Percentiles rank a stretch among this genome's conserved stretches.
Evolutionary conservation across 2,888 invertebrate species (phyloP).

Genomic region (Caenorhabditis zanzibari): DNA sequence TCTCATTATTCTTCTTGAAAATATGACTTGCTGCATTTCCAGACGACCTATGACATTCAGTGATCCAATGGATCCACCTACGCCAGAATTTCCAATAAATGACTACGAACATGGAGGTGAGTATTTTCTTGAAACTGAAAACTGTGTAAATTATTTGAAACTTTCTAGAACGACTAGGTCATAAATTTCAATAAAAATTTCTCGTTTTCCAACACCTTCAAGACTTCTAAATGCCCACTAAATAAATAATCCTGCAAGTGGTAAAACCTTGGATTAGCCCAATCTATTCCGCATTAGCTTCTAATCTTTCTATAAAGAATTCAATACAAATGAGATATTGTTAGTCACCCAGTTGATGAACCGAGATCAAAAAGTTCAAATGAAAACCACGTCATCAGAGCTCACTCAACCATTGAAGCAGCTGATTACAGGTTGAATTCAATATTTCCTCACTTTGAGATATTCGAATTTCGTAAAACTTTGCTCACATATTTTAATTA

Average conservation of each 20-base stretch:
- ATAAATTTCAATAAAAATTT: too few relatives aligned
- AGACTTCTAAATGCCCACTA: too few relatives aligned
- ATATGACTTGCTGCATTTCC: slow-evolving; percentile 15
- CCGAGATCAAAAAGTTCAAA: not conserved
- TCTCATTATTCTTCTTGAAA: not conserved
- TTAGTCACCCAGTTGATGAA: not conserved
- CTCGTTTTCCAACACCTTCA: too few relatives aligned
- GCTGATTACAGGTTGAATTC: too few relatives aligned
- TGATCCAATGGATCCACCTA: slow-evolving; percentile 41
- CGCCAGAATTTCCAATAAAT: not conserved
- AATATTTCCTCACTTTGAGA: too few relatives aligned
- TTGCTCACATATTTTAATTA: too few relatives aligned
- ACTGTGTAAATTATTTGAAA: not conserved
- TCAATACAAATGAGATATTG: not conserved
- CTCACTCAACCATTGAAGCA: too few relatives aligned
- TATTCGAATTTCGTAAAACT: too few relatives aligned
- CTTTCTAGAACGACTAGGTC: not conserved
- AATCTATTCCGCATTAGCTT: not conserved
- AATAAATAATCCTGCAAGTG: too few relatives aligned
- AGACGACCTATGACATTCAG: slow-evolving; percentile 44
- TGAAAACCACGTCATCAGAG: not conserved
- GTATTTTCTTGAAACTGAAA: not conserved
- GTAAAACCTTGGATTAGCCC: not conserved
- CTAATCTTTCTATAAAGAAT: not conserved
- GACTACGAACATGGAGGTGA: slow-evolving; percentile 15